Percentiles rank a stretch among this genome's conserved stretches.
phyloP scores from a whole-genome alignment of 2,113 vertebrate genomes.

The Tringa solitaria region DNA sequence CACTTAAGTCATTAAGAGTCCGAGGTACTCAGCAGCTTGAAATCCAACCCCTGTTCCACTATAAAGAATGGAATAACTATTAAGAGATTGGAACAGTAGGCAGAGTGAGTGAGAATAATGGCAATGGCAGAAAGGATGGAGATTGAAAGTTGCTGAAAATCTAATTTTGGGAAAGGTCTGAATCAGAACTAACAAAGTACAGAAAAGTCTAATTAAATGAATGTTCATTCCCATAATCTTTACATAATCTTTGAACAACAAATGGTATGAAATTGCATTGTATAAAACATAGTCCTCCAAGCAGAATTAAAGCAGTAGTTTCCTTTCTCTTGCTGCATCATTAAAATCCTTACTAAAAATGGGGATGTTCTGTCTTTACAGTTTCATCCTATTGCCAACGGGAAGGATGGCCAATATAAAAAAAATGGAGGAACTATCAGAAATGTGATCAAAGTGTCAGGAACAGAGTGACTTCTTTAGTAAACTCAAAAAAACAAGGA shows the following conservation, averaged over 20 bases:
- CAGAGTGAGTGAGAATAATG: neutral
- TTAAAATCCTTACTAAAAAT: neutral
- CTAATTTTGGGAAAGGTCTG: neutral
- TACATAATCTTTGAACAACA: neutral
- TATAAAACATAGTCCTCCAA: neutral
- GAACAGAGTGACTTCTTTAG: neutral
- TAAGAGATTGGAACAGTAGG: neutral
- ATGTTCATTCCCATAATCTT: neutral
- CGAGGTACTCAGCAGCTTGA: neutral
- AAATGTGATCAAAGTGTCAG: neutral
- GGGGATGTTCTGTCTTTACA: neutral
- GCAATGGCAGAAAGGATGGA: neutral
- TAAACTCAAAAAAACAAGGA: neutral
- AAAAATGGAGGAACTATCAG: neutral
- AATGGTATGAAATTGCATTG: neutral
- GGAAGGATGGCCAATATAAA: neutral
- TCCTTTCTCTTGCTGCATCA: neutral
- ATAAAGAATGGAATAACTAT: neutral
- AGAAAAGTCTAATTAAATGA: neutral
- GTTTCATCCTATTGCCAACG: neutral
- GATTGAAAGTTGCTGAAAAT: neutral
- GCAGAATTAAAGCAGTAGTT: neutral
- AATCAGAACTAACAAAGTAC: neutral
- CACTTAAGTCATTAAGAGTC: neutral
- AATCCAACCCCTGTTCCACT: neutral